Conservation (phyloP, 2,113 vertebrate species). For the Tretioscincus oriximinensis region DNA sequence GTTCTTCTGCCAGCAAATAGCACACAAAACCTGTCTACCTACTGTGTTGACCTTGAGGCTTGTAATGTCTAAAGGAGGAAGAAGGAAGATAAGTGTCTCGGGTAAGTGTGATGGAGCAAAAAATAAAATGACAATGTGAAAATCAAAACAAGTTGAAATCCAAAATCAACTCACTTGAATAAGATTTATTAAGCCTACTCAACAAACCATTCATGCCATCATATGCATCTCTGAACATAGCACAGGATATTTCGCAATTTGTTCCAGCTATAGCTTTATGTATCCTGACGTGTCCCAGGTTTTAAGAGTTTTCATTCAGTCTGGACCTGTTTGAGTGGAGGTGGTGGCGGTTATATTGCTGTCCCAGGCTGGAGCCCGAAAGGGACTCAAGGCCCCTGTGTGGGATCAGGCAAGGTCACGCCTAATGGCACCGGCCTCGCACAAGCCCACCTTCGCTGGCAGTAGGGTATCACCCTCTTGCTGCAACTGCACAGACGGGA, state of each 20-base stretch:
- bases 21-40: background rate
- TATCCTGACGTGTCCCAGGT: background rate
- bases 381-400: background rate
- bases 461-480: too few species aligned
- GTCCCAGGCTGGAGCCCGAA: background rate
- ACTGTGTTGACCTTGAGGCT: slow-evolving; percentile 2
- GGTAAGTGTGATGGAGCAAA: background rate
- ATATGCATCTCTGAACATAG: background rate
- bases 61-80: slow-evolving; percentile 20
- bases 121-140: background rate
- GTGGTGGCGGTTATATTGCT: too few species aligned
- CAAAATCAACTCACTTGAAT: slow-evolving; percentile 12
- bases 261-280: background rate
- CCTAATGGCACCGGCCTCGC: too few species aligned
- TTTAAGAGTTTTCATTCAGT: background rate
- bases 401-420: too few species aligned
- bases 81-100: slow-evolving; percentile 1
- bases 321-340: background rate
- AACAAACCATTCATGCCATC: background rate
- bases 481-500: too few species aligned
- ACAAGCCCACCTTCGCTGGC: too few species aligned
- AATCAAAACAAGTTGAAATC: background rate
- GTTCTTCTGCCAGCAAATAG: background rate
- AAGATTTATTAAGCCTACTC: background rate
- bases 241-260: background rate